phyloP scores from a whole-genome alignment of 2,888 invertebrate species.

The Hoplodrina blanda region DNA sequence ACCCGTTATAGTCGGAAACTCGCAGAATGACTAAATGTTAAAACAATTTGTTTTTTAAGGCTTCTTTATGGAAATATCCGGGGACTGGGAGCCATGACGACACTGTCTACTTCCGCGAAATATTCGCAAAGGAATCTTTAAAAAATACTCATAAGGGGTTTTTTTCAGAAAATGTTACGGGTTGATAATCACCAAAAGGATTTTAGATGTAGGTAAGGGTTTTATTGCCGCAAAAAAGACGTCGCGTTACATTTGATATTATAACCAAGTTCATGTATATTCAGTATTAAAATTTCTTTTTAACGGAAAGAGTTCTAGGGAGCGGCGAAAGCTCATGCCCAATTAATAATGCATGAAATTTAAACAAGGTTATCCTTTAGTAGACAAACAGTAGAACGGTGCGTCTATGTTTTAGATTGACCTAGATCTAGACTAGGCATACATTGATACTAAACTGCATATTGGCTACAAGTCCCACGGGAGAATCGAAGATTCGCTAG shows the following conservation, averaged over 20 bases:
- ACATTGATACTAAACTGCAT: conserved; percentile 4
- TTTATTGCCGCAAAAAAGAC: conserved; percentile 21
- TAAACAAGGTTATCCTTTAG: conserved; percentile 3
- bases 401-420: conserved; percentile 2
- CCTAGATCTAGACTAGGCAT: conserved; percentile 19
- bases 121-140: conserved; percentile 65
- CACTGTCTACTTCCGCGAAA: conserved; percentile 70
- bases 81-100: conserved; percentile 60
- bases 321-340: not conserved
- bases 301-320: conserved; percentile 12
- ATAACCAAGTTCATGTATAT: conserved; percentile 54
- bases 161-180: conserved; percentile 26
- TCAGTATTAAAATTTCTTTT: conserved; percentile 17
- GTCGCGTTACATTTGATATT: conserved; percentile 48
- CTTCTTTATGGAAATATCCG: conserved; percentile 69
- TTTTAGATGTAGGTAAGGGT: conserved; percentile 32
- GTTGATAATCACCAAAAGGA: conserved; percentile 37
- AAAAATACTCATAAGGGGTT: conserved; percentile 64
- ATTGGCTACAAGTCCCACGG: conserved; percentile 15
- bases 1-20: conserved; percentile 64
- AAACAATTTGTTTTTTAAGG: conserved; percentile 78
- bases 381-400: not conserved
- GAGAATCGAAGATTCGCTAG: conserved; percentile 4
- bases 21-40: conserved; percentile 73
- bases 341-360: conserved; percentile 8